Conservation (phyloP, 2,888 invertebrate genomes). For the Linnaemya tessellans region DNA sequence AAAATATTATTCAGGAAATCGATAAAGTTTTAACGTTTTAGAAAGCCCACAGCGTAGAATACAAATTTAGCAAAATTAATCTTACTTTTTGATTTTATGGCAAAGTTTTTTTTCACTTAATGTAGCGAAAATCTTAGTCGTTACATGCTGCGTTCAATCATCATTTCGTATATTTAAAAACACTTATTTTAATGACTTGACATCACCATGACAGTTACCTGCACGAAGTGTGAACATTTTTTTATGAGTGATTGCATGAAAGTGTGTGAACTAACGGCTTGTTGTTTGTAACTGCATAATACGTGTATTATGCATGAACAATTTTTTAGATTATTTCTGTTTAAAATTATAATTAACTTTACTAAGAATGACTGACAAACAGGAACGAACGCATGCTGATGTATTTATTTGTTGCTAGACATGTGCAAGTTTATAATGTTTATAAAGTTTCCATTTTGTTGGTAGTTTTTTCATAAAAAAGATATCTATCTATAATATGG, state of each 20-base stretch:
- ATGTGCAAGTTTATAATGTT: too few relatives aligned
- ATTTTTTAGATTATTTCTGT: slow-evolving; percentile 17
- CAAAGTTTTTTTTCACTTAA: too few relatives aligned
- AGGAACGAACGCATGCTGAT: not conserved
- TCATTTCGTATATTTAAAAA: not conserved
- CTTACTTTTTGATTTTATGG: too few relatives aligned
- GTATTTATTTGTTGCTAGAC: not conserved
- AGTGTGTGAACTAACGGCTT: not conserved
- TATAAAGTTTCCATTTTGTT: too few relatives aligned
- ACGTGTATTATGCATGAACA: slow-evolving; percentile 51
- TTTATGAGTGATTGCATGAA: not conserved
- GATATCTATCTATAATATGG: too few relatives aligned
- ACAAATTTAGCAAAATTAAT: too few relatives aligned
- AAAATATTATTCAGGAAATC: too few relatives aligned
- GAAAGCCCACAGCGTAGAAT: too few relatives aligned
- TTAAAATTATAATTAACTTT: slow-evolving; percentile 44
- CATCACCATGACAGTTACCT: slow-evolving; percentile 52
- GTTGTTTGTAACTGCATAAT: not conserved
- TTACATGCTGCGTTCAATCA: not conserved
- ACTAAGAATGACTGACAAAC: not conserved
- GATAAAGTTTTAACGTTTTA: too few relatives aligned
- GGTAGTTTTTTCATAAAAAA: too few relatives aligned
- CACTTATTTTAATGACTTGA: slow-evolving; percentile 37
- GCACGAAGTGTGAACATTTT: slow-evolving; percentile 18
- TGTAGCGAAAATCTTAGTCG: not conserved